Base-by-base conservation (phyloP, 2,797 vertebrate species). In the Hylomyscus alleni region DNA sequence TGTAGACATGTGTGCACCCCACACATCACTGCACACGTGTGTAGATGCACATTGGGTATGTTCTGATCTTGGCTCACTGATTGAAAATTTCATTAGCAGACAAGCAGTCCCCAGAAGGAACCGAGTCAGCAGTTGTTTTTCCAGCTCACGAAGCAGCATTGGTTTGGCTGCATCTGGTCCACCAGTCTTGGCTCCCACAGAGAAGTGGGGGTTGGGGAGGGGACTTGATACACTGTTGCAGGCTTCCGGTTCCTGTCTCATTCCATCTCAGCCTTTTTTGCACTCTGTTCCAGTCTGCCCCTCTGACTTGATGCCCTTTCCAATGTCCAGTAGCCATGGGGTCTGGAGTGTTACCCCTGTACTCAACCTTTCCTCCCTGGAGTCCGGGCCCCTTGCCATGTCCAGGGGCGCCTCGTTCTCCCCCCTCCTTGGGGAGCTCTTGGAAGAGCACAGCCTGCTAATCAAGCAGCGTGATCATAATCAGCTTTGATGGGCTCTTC, bases 381-480 rank as follows among this genome's bases (percentile, higher is more conserved):
- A 96, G 84, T 76, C 65, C 1, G 5, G 52, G 22, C 17, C 67
- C 86, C 76, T 76, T 65, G 65, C 91, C 20, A 65, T 58, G 89
- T 92, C 93, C 83, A 56, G 72, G 40, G 77, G 77, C 29, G 0
- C 81, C 69, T 95, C 84, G 91, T 22, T 2, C 65, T 12, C 82
- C 73, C 90, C 73, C 34, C 96, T 78, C 93, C 95, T 56, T 0
- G 17, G 95, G 92, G 58, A 94, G 93, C 97, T 98, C 93, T 76
- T 5, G 76, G 93, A 98, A 97, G 84, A 86, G 95, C 83, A 89
- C 94, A n/a, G 91, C 73, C 91, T 44, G 97, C 98, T 98, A 98
- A 98, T 98, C 98, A 98, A 98, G 98, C 3, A 81, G 95, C 0
- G 29, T 95, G 97, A 96, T 97, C 97, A 15, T 98, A 98, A 98